Percentiles rank a stretch among this genome's conserved stretches.
These are phyloP conservation scores for Bos indicus DNA, from an alignment of 2,113 vertebrate species.

Conservation along the genomic window DNA sequence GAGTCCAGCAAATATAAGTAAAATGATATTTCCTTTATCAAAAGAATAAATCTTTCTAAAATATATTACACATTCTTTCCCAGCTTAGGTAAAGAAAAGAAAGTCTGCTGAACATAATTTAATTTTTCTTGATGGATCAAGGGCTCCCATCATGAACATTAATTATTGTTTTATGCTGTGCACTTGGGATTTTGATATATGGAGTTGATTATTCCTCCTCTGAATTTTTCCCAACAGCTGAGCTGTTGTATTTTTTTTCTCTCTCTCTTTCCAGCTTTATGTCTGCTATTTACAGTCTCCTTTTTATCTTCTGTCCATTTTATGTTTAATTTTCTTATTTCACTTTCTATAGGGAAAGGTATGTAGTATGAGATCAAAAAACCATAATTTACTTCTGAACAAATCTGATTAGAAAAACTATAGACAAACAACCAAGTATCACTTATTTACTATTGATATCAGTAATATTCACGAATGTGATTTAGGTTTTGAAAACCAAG, in stretches of 20 bases:
- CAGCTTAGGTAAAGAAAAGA: constrained; percentile 38
- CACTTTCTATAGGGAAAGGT: background rate
- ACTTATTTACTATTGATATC: background rate
- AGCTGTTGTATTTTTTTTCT: constrained; percentile 1
- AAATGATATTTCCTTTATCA: constrained; percentile 35
- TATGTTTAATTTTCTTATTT: background rate
- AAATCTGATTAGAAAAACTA: background rate
- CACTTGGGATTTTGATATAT: background rate
- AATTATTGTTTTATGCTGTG: background rate
- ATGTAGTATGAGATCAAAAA: background rate
- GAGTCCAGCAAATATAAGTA: constrained; percentile 15
- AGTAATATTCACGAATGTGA: background rate
- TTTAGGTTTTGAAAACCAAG: background rate
- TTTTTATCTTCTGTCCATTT: background rate
- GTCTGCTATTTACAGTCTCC: background rate
- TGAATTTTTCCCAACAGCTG: background rate
- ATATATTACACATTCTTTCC: background rate
- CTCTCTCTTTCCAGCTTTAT: background rate
- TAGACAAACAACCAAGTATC: background rate
- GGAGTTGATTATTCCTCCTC: background rate
- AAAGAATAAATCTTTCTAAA: constrained; percentile 44
- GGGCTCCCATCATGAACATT: background rate
- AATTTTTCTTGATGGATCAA: constrained; percentile 37
- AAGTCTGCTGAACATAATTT: constrained; percentile 24
- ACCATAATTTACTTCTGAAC: background rate